These are phyloP conservation scores for Melanocharis versteri DNA, from an alignment of 2,113 vertebrate species.

Conservation along the genomic window DNA sequence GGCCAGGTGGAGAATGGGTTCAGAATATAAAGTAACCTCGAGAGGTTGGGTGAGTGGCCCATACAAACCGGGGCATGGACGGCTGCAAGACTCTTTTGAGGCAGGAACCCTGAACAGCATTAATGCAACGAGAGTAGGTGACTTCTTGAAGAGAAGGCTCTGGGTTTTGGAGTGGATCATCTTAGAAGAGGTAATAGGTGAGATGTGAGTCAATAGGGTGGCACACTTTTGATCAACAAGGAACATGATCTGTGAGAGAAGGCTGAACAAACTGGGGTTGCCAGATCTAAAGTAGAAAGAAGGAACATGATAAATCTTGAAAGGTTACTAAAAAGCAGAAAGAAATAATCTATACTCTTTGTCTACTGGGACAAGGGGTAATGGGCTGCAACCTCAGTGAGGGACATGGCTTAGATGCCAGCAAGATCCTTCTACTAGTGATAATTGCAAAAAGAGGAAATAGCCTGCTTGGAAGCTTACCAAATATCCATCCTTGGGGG, in stretches of 20 bases:
- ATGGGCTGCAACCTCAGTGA: not conserved
- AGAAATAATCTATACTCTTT: not conserved
- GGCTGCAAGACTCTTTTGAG: not conserved
- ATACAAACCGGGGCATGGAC: not conserved
- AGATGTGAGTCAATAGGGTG: not conserved
- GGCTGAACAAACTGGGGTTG: not conserved
- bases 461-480: slow-evolving; percentile 24
- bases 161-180: not conserved
- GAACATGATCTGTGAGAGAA: not conserved
- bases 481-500: not conserved
- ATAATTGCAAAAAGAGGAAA: slow-evolving; percentile 12
- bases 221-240: not conserved
- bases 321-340: not conserved
- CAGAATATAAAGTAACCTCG: not conserved
- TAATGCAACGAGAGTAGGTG: not conserved
- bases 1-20: not conserved
- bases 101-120: not conserved
- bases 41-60: not conserved
- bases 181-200: not conserved
- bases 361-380: not conserved
- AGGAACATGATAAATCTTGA: not conserved
- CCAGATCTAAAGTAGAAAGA: not conserved
- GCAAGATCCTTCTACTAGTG: not conserved
- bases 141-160: not conserved
- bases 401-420: not conserved